Base-by-base conservation (phyloP, 2,797 vertebrate genomes). In the Geotrypetes seraphini region DNA sequence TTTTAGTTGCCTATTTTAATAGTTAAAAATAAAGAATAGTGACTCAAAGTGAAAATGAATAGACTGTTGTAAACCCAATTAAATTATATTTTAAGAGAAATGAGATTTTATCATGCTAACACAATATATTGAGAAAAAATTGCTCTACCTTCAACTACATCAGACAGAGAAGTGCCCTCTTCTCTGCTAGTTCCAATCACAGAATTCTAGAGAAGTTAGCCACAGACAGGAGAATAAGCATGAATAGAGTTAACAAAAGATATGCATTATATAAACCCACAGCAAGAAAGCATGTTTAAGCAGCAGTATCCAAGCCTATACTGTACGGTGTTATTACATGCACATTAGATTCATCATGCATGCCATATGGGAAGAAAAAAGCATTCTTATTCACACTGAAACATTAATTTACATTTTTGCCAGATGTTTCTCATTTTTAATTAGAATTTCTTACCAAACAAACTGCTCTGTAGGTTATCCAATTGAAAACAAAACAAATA, bases 71-170 rank as follows among this genome's bases (percentile, higher is more conserved):
- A 31, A 25, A 12, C 8, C 3, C 16, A 41, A 21, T 8, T 50
- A 17, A 31, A n/a, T n/a, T n/a, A 38, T 36, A 20, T 45, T 38
- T 19, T 33, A 7, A 22, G 30, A 19, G 1, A 14, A 5, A 57
- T 38, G 50, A 42, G 26, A 46, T 57, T 36, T 60, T n/a, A 24
- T 28, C 80, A 79, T 79, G 80, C 78, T 41, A 3, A 24, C 62
- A 37, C 27, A 46, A 41, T 37, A 65, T 39, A 60, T 24, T 3
- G 43, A 49, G 11, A 71, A 63, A 51, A 21, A 1, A 51, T 60
- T 44, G 39, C 30, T 73, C 70, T 79, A 81, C 72, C 75, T 78
- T 85, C 57, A 55, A 69, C 69, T 73, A 79, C 66, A 51, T 85
- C 73, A 63, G 72, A 62, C 53, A 74, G 63, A 73, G 60, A 63